phyloP scores from a whole-genome alignment of 2,797 vertebrate genomes.

The Macrochelys suwanniensis region DNA sequence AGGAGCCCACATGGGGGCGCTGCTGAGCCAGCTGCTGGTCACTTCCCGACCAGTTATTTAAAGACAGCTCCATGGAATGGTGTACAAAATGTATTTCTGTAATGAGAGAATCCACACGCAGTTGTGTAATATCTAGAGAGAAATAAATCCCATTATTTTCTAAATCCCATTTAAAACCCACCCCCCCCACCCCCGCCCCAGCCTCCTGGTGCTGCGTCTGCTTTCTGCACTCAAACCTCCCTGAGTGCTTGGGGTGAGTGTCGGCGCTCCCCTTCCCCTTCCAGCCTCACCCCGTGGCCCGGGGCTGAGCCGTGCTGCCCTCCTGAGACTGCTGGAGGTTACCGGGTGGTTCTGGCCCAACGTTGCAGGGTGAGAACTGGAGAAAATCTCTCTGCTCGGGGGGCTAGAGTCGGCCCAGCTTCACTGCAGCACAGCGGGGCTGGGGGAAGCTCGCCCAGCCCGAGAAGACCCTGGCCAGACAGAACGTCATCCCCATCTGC shows the following conservation, averaged over 20 bases:
- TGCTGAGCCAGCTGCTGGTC: background rate
- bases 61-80: constrained; percentile 51
- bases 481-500: background rate
- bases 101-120: background rate
- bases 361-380: background rate
- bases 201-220: background rate
- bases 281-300: too few relatives aligned
- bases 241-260: too few relatives aligned
- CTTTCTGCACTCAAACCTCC: background rate
- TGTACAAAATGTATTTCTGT: constrained; percentile 63
- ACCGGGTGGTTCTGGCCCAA: background rate
- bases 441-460: too few relatives aligned
- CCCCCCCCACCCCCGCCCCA: background rate
- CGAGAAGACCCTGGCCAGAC: too few relatives aligned
- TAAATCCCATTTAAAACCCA: constrained; percentile 34
- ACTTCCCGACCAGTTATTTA: constrained; percentile 69
- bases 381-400: background rate
- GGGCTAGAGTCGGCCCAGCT: background rate
- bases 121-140: constrained; percentile 56
- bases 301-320: too few relatives aligned
- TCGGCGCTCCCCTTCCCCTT: too few relatives aligned
- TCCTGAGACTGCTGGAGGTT: background rate
- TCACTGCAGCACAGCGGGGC: too few relatives aligned
- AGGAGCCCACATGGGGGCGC: background rate
- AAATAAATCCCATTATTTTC: constrained; percentile 85